phyloP scores from a whole-genome alignment of 2,888 invertebrate species.

The Frankliniella intonsa region DNA sequence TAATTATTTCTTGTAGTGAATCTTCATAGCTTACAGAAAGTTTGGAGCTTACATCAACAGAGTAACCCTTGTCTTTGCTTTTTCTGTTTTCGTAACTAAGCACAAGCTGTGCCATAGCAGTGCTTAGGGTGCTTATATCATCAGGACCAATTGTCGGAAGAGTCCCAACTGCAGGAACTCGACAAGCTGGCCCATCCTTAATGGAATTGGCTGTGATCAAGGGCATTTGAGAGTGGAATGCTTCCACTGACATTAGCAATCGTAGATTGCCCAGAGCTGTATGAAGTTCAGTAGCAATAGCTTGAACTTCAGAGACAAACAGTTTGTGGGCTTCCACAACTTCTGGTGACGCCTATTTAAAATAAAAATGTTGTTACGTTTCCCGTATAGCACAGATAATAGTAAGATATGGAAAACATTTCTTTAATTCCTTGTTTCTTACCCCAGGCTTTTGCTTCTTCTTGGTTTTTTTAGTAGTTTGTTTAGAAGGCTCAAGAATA shows the following conservation, averaged over 20 bases:
- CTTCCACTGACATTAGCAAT: not conserved
- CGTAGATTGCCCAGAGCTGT: not conserved
- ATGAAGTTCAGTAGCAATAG: slow-evolving; percentile 4
- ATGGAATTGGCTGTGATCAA: not conserved
- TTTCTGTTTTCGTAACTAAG: slow-evolving; percentile 13
- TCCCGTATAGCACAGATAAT: not conserved
- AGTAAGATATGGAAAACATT: not conserved
- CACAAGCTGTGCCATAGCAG: slow-evolving; percentile 9
- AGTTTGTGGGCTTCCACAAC: not conserved
- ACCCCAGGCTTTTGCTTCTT: not conserved
- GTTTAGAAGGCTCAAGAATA: not conserved
- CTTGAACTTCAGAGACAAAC: not conserved
- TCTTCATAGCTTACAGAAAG: slow-evolving; percentile 13
- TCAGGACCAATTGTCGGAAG: slow-evolving; percentile 5
- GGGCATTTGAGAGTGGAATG: not conserved
- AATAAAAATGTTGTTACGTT: not conserved
- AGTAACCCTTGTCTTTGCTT: slow-evolving; percentile 5
- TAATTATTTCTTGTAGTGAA: not conserved
- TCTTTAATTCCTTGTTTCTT: not conserved
- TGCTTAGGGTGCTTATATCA: not conserved
- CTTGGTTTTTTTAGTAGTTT: not conserved
- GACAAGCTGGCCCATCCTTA: not conserved
- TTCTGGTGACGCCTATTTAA: not conserved
- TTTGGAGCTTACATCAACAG: slow-evolving; percentile 4
- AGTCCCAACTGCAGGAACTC: not conserved